phyloP scores from a whole-genome alignment of 1,140 invertebrate species.

The Penaeus vannamei region DNA sequence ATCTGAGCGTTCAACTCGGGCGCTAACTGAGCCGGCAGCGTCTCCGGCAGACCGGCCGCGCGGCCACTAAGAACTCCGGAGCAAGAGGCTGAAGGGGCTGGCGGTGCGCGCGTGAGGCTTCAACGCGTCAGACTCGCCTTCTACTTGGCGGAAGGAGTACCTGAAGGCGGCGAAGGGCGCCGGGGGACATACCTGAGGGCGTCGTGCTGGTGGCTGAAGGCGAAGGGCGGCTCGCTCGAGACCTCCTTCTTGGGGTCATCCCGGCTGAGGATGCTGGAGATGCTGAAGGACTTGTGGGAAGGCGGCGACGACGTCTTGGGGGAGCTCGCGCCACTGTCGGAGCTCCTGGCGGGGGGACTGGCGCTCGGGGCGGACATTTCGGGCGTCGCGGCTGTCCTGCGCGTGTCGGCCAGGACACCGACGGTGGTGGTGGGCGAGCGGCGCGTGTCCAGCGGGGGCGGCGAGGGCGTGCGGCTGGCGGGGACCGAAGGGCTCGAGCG shows the following conservation, averaged over 20 bases:
- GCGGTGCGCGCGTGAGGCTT: too few relatives aligned
- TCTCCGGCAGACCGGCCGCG: too few relatives aligned
- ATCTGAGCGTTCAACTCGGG: too few relatives aligned
- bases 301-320: conserved; percentile 62
- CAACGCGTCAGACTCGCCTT: not conserved
- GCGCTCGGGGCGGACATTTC: conserved; percentile 50
- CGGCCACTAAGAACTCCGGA: too few relatives aligned
- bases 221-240: conserved; percentile 50
- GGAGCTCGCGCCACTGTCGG: conserved; percentile 58
- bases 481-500: conserved; percentile 43
- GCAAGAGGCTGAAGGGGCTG: too few relatives aligned
- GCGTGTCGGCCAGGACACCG: conserved; percentile 31
- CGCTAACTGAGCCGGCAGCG: too few relatives aligned
- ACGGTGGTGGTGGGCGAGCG: conserved; percentile 42
- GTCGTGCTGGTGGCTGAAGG: conserved; percentile 57
- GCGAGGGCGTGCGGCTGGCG: conserved; percentile 44
- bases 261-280: conserved; percentile 68
- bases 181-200: conserved; percentile 46
- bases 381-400: conserved; percentile 42
- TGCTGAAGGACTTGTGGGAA: conserved; percentile 68
- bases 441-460: conserved; percentile 25
- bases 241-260: conserved; percentile 67
- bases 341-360: conserved; percentile 46
- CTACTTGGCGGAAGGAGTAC: not conserved
- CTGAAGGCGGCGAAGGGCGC: not conserved